A percentile compares a stretch with the other conserved stretches of the same genome.
Conservation (phyloP, 2,888 invertebrate species). For the Scaptomyza tumidula region DNA sequence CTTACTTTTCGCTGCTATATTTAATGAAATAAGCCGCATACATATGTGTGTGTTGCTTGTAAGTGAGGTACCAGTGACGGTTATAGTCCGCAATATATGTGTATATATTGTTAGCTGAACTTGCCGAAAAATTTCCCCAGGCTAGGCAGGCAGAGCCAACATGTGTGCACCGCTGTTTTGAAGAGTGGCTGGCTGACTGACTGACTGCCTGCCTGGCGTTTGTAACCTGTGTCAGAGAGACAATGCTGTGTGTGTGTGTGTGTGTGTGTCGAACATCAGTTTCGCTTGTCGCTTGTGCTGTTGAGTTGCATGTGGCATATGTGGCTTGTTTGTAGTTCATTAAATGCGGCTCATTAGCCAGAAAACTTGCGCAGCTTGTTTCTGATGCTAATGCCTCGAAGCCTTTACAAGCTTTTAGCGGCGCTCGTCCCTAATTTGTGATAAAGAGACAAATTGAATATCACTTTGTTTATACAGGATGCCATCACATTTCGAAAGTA, state of each 20-base stretch:
- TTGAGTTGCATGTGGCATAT: conserved; percentile 31
- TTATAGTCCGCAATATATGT: conserved; percentile 7
- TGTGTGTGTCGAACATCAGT: conserved; percentile 40
- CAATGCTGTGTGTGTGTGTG: conserved; percentile 17
- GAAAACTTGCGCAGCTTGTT: conserved; percentile 45
- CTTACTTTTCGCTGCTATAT: conserved; percentile 51
- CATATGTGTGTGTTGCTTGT: neutral
- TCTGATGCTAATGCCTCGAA: conserved; percentile 5
- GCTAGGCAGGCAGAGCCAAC: conserved; percentile 23
- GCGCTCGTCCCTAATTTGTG: conserved; percentile 9
- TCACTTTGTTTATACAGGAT: conserved; percentile 53
- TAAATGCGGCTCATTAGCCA: conserved; percentile 66
- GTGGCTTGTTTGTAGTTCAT: conserved; percentile 61
- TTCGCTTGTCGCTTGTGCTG: conserved; percentile 18
- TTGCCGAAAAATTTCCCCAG: conserved; percentile 59
- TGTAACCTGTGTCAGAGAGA: conserved; percentile 14
- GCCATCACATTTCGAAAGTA: conserved; percentile 51
- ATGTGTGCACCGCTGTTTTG: conserved; percentile 30
- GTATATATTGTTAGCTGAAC: conserved; percentile 42
- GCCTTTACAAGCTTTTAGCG: conserved; percentile 32
- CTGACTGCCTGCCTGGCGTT: neutral
- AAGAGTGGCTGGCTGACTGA: conserved; percentile 2
- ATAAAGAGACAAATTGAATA: conserved; percentile 16
- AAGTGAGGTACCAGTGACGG: conserved; percentile 14
- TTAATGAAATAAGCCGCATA: conserved; percentile 63